Conservation (phyloP, 1,140 invertebrate genomes). For the Mylabris phalerata region DNA sequence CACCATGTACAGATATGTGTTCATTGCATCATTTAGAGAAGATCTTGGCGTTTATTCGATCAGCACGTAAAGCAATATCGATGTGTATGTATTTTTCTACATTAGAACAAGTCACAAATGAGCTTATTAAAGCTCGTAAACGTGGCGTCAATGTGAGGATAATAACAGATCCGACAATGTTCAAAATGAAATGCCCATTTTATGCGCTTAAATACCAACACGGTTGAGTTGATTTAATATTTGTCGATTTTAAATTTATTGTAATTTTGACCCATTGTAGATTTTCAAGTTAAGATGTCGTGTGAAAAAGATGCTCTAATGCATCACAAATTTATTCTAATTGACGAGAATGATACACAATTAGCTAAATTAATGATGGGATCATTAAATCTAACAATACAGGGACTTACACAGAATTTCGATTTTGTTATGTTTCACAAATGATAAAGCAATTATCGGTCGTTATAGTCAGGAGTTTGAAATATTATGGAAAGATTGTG, state of each 20-base stretch:
- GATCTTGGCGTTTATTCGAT: slow-evolving; percentile 20
- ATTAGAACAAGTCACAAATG: slow-evolving; percentile 19
- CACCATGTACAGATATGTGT: slow-evolving; percentile 24
- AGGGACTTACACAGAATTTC: slow-evolving; percentile 30
- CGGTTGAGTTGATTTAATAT: slow-evolving; percentile 16
- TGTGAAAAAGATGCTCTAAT: slow-evolving; percentile 17
- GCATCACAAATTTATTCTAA: slow-evolving; percentile 36
- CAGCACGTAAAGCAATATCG: slow-evolving; percentile 27
- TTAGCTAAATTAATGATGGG: slow-evolving; percentile 31
- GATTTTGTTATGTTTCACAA: slow-evolving; percentile 30
- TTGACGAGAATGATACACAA: slow-evolving; percentile 27
- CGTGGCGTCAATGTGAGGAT: slow-evolving; percentile 28
- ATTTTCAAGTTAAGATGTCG: slow-evolving; percentile 24
- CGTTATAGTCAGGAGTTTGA: slow-evolving; percentile 32
- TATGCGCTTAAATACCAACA: slow-evolving; percentile 8
- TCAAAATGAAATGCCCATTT: slow-evolving; percentile 16
- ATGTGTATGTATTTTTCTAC: slow-evolving; percentile 30
- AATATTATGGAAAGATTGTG: slow-evolving; percentile 22
- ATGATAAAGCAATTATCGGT: slow-evolving; percentile 24
- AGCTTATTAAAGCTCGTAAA: slow-evolving; percentile 23
- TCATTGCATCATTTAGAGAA: slow-evolving; percentile 18
- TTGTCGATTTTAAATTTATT: slow-evolving; percentile 3
- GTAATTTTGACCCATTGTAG: slow-evolving; percentile 20
- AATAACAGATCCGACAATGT: slow-evolving; percentile 26
- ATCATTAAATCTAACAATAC: slow-evolving; percentile 30